Evolutionary conservation across 2,113 vertebrate species (phyloP), one percentile per base, ranked within the genome.

Genomic region (Charadrius vociferus): DNA sequence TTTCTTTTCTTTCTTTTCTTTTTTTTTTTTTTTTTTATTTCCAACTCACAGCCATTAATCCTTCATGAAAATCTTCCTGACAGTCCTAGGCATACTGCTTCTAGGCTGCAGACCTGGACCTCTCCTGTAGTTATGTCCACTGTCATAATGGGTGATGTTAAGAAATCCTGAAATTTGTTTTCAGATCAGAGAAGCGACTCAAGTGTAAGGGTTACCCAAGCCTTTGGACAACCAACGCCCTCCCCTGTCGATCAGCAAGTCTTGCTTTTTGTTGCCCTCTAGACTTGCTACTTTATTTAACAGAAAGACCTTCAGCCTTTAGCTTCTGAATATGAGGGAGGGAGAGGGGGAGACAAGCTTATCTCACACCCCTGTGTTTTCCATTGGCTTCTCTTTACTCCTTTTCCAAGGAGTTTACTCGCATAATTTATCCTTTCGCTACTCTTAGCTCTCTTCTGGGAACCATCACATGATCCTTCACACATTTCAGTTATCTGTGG

Each of bases 321-420:
- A 70, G 59, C 77, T 91, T 88, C 92, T 88, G 93, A 87, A 53
- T 75, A 61, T 61, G 66, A 93, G 92, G 91, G 83, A 92, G 93
- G 71, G 22, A 95, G 65, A 32, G 41, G 70, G 8, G 26, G 36
- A 86, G 83, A 70, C 45, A 77, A 80, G 34, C 41, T 94, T 97
- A 91, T 93, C 93, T 93, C 27, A 66, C 59, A 70, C 71, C 71
- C 91, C 43, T 58, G 24, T 81, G 36, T 63, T 94, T 91, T 88
- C 62, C 47, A 4, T 30, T 91, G 61, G 36, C 73, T 95, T 82
- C 77, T 61, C 55, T 88, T 86, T 85, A 24, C 70, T 89, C 45
- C 55, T 86, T 90, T 95, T 62, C 58, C 55, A 71, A 55, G 50
- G 81, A 91, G 14, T 47, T 23, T 81, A 37, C 81, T 89, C 93